phyloP scores from a whole-genome alignment of 2,797 vertebrate species.

The Diglossa cyanea region DNA sequence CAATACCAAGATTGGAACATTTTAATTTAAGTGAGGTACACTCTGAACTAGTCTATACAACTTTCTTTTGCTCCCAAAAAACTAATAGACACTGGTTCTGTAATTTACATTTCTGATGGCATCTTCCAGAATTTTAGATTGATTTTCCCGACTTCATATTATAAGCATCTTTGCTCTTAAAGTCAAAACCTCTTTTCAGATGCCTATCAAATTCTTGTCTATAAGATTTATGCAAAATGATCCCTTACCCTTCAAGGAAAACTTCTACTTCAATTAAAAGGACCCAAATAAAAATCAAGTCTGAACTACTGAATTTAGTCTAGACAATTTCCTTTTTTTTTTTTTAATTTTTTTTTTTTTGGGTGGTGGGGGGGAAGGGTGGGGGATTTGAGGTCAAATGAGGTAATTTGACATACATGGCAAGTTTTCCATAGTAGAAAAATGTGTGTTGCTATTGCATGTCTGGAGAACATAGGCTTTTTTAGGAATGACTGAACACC shows the following conservation, averaged over 20 bases:
- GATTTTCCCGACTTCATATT: background rate
- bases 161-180: background rate
- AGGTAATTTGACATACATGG: slow-evolving; percentile 27
- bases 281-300: background rate
- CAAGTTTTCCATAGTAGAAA: slow-evolving; percentile 47
- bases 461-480: slow-evolving; percentile 58
- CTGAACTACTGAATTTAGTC: slow-evolving; percentile 24
- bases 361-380: no score
- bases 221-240: background rate
- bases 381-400: background rate
- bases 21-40: slow-evolving; percentile 1
- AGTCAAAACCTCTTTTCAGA: background rate
- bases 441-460: slow-evolving; percentile 56
- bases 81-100: background rate
- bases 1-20: background rate
- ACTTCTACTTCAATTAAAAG: background rate
- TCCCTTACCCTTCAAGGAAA: background rate
- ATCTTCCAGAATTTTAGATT: background rate
- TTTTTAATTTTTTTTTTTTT: no score
- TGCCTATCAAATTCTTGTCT: background rate
- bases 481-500: slow-evolving; percentile 60
- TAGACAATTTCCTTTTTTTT: background rate
- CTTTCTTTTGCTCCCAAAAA: background rate
- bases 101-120: background rate
- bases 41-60: slow-evolving; percentile 6